These are phyloP conservation scores for Drosophila repletoides DNA, from an alignment of 1,140 invertebrate species.

Conservation along the genomic window DNA sequence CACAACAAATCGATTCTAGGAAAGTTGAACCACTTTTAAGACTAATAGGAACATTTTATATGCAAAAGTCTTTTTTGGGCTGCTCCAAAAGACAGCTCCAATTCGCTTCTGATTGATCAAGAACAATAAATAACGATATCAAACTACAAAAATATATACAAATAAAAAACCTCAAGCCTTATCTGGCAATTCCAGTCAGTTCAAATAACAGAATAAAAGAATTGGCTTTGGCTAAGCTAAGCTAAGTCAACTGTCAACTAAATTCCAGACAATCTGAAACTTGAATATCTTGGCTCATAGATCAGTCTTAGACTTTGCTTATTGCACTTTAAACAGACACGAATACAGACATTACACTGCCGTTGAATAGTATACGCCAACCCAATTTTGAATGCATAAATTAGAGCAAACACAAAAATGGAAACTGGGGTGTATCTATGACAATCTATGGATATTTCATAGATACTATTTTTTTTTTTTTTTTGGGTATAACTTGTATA, in stretches of 20 bases:
- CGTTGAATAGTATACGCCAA: slow-evolving; percentile 62
- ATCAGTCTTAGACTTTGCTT: slow-evolving; percentile 71
- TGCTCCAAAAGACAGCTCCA: slow-evolving; percentile 8
- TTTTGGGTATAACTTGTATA: slow-evolving; percentile 68
- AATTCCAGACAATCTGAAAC: slow-evolving; percentile 30
- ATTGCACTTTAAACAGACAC: slow-evolving; percentile 70
- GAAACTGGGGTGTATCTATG: slow-evolving; percentile 10
- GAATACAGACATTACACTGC: slow-evolving; percentile 78
- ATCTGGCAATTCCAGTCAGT: slow-evolving; percentile 23
- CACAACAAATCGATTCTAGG: background rate
- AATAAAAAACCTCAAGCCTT: slow-evolving; percentile 17
- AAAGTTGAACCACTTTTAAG: background rate
- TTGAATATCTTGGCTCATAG: slow-evolving; percentile 47
- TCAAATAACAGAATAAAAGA: slow-evolving; percentile 32
- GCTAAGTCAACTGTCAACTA: slow-evolving; percentile 24
- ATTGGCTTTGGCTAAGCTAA: slow-evolving; percentile 15
- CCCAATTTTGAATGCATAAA: slow-evolving; percentile 69
- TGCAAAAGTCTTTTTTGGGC: background rate
- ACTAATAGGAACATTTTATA: slow-evolving; percentile 9
- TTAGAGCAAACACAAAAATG: slow-evolving; percentile 46
- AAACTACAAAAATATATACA: too few relatives aligned
- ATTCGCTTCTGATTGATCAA: slow-evolving; percentile 47
- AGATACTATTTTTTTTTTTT: slow-evolving; percentile 9
- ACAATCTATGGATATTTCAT: slow-evolving; percentile 21
- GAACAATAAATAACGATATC: slow-evolving; percentile 33